Evolutionary conservation across 2,888 invertebrate genomes (phyloP).

Genomic region (Heliconius aoede): DNA sequence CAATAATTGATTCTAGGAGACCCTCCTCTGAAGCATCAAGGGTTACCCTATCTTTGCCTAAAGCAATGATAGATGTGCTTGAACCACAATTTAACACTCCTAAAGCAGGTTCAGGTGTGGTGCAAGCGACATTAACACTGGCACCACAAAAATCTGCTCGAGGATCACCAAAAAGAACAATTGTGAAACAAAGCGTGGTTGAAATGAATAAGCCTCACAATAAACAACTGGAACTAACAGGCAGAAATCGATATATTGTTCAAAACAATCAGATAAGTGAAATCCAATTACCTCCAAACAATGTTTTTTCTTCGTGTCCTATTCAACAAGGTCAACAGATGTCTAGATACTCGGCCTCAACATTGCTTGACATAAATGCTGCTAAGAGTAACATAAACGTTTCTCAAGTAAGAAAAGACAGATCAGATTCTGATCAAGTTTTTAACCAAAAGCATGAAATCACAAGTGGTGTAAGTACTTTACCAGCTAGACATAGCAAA

Average conservation of each 20-base stretch:
- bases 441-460: constrained; percentile 73
- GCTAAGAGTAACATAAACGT: constrained; percentile 63
- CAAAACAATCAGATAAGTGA: constrained; percentile 82
- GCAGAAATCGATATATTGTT: constrained; percentile 79
- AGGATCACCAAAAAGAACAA: constrained; percentile 76
- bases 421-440: constrained; percentile 63
- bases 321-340: constrained; percentile 78
- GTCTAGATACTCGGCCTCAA: constrained; percentile 85
- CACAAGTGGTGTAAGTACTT: constrained; percentile 78
- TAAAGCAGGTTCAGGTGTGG: constrained; percentile 77
- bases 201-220: constrained; percentile 73
- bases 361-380: constrained; percentile 77
- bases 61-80: constrained; percentile 80
- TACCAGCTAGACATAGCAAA: constrained; percentile 91
- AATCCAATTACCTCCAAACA: constrained; percentile 77
- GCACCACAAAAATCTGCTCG: constrained; percentile 82
- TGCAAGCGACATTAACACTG: constrained; percentile 86
- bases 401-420: constrained; percentile 64
- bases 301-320: constrained; percentile 71
- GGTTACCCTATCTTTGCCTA: constrained; percentile 80
- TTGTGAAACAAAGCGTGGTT: constrained; percentile 75
- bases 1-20: constrained; percentile 86
- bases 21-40: constrained; percentile 84
- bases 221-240: constrained; percentile 78
- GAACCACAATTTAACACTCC: constrained; percentile 83